A percentile compares a stretch with the other conserved stretches of the same genome.
Conservation (phyloP, 2,797 vertebrate species). For the Hypotaenidia philippensis region DNA sequence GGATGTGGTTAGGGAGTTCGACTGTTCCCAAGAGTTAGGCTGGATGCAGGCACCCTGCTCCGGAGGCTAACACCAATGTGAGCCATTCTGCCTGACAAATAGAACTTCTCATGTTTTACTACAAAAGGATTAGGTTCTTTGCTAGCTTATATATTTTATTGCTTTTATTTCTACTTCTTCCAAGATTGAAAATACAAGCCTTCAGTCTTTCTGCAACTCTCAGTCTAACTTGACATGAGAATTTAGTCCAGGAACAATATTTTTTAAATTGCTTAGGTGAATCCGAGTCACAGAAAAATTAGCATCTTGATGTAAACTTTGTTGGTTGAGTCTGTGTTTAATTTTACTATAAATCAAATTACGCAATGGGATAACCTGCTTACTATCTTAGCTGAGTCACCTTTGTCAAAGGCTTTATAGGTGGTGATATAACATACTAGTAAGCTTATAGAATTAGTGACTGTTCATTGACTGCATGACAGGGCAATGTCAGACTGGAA, state of each 20-base stretch:
- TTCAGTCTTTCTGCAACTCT: not conserved
- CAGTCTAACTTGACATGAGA: not conserved
- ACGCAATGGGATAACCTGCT: slow-evolving; percentile 13
- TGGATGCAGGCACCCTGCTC: not conserved
- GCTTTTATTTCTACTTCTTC: not conserved
- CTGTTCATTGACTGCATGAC: not conserved
- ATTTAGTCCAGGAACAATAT: not conserved
- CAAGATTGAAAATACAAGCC: not conserved
- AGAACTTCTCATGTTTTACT: not conserved
- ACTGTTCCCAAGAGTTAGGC: not conserved
- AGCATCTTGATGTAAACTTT: not conserved
- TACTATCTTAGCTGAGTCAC: not conserved
- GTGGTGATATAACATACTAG: slow-evolving; percentile 23
- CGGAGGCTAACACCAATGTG: not conserved
- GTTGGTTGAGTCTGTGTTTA: not conserved
- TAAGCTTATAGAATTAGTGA: slow-evolving; percentile 11
- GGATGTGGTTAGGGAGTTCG: not conserved
- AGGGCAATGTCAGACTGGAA: not conserved
- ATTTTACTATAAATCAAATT: slow-evolving; percentile 12
- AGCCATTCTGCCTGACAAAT: not conserved
- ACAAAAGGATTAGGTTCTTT: not conserved
- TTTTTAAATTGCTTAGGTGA: not conserved
- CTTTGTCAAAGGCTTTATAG: not conserved
- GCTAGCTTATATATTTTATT: not conserved
- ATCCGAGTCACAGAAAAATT: not conserved